A percentile compares a stretch with the other conserved stretches of the same genome.
Evolutionary conservation across 2,113 vertebrate species (phyloP).

Genomic region (Sclerurus mexicanus): DNA sequence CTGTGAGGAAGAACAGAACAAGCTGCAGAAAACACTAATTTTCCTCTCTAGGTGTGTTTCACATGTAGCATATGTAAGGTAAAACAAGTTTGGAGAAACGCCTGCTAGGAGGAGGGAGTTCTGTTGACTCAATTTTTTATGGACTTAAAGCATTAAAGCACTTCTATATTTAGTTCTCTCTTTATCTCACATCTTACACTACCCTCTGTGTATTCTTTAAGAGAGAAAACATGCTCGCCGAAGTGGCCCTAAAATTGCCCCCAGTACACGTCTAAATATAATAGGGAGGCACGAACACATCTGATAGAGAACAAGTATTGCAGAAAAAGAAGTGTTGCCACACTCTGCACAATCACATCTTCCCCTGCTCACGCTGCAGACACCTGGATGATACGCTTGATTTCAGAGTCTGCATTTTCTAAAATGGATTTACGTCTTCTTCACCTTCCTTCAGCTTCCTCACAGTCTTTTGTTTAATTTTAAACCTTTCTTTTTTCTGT

Average conservation of each 20-base stretch:
- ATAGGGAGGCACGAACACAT: background rate
- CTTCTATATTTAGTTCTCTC: background rate
- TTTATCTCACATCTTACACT: background rate
- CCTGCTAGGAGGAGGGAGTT: background rate
- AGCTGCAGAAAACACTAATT: background rate
- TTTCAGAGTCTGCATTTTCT: background rate
- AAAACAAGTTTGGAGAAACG: background rate
- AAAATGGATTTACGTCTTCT: background rate
- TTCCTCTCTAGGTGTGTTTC: background rate
- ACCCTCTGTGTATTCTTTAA: background rate
- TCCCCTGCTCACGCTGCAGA: background rate
- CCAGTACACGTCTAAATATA: background rate
- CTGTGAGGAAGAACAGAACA: background rate
- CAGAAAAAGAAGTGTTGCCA: background rate
- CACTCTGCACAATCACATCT: background rate
- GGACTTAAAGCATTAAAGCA: background rate
- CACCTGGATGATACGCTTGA: background rate
- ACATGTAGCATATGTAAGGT: background rate
- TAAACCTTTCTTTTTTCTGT: background rate
- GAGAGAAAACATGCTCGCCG: background rate
- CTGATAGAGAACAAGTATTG: background rate
- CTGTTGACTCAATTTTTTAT: background rate
- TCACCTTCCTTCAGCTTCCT: background rate
- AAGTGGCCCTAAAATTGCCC: conserved; percentile 4
- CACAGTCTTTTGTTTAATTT: background rate